Evolutionary conservation across 1,140 invertebrate species (phyloP).

Genomic region (Papilio glaucus): DNA sequence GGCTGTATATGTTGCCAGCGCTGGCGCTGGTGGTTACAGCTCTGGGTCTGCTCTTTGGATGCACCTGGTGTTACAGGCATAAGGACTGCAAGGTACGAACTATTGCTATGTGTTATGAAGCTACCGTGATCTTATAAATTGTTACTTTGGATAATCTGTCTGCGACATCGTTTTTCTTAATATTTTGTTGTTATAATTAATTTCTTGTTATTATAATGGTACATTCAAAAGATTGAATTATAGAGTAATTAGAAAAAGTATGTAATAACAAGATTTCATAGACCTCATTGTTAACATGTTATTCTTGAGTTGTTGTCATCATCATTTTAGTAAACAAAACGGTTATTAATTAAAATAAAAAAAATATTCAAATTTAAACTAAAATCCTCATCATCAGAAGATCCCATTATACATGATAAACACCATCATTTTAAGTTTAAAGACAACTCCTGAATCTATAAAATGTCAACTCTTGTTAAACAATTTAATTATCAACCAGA

Average conservation of each 20-base stretch:
- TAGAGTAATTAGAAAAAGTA: neutral
- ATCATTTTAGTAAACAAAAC: too few relatives aligned
- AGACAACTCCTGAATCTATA: neutral
- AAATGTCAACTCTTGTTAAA: neutral
- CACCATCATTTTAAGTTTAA: neutral
- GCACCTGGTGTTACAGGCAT: constrained; percentile 78
- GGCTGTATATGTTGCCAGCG: constrained; percentile 63
- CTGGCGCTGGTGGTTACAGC: constrained; percentile 69
- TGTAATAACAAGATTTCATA: neutral
- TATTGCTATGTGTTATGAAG: neutral
- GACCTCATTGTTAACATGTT: neutral
- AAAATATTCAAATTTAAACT: too few relatives aligned
- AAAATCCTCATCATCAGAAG: too few relatives aligned
- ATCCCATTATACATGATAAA: too few relatives aligned
- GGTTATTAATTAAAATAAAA: too few relatives aligned
- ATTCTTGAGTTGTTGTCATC: too few relatives aligned
- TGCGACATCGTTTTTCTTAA: neutral
- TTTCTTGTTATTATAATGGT: neutral
- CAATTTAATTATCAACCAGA: neutral
- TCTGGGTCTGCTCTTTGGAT: constrained; percentile 69
- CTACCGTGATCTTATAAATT: neutral
- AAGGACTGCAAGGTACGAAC: constrained; percentile 76
- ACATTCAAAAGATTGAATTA: neutral
- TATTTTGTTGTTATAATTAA: neutral
- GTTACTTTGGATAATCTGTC: constrained; percentile 22